phyloP scores from a whole-genome alignment of 1,140 invertebrate species.

The Fragariocoptes setiger region DNA sequence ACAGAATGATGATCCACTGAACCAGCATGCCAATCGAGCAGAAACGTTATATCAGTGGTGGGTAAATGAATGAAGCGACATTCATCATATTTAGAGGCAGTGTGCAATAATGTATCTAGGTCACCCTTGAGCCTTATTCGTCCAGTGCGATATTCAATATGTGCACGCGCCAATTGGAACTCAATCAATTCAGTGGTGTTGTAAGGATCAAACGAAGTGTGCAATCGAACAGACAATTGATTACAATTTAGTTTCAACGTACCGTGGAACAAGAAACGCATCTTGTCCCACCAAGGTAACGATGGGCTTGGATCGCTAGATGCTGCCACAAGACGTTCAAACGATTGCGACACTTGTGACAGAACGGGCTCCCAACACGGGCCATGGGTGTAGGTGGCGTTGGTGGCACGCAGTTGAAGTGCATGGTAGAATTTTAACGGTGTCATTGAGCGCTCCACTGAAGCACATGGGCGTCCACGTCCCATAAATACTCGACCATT shows the following conservation, averaged over 20 bases:
- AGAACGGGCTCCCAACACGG: constrained; percentile 95
- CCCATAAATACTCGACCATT: constrained; percentile 20
- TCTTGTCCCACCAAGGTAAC: constrained; percentile 89
- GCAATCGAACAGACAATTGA: constrained; percentile 52
- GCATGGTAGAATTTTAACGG: constrained; percentile 90
- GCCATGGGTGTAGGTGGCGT: constrained; percentile 25
- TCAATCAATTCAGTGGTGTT: constrained; percentile 98
- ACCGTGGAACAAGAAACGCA: constrained; percentile 64
- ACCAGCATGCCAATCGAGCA: constrained; percentile 65
- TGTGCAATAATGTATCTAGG: constrained; percentile 55
- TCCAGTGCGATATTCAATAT: constrained; percentile 84
- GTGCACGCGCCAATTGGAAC: constrained; percentile 59
- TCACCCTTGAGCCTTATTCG: constrained; percentile 51
- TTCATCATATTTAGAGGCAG: constrained; percentile 94
- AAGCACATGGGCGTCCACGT: constrained; percentile 19
- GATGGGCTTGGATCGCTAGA: constrained; percentile 72
- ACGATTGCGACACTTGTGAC: constrained; percentile 29
- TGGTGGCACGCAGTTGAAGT: constrained; percentile 29
- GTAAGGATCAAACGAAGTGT: constrained; percentile 83
- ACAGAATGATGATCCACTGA: constrained; percentile 84
- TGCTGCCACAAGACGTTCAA: constrained; percentile 39
- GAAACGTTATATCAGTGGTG: constrained; percentile 36
- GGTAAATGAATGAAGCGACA: constrained; percentile 65
- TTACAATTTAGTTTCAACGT: constrained; percentile 50
- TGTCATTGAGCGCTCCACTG: constrained; percentile 41